Base-by-base conservation (phyloP, 2,888 invertebrate species). In the Pseudococcus jackbeardsleyi region DNA sequence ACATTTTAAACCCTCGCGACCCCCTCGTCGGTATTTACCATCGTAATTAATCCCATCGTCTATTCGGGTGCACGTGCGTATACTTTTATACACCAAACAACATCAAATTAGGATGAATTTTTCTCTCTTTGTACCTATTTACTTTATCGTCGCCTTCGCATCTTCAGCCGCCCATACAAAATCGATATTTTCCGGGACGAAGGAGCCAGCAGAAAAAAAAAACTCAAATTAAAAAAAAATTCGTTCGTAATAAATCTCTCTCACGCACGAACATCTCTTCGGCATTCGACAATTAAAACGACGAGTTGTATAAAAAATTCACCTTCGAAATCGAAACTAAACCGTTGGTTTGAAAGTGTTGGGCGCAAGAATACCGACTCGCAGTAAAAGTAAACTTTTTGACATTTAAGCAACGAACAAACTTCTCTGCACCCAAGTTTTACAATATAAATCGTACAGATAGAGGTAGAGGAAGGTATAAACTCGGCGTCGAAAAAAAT, bases 1-100 rank as follows among this genome's bases (percentile, higher is more conserved):
- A 86, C 86, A 86, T 86, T 86, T 72, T 72, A 86, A 82, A 85
- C 68, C 42, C 64, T 64, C 64, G 19, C n/a, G 0, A 19, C 17
- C 59, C 59, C n/a, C 59, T n/a, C 64, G 22, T 46, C 22, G 19
- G 1, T 26, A 9, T 82, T 33, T 82, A 46, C 79, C 46, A 46
- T 82, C 79, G 12, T 82, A 82, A 82, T 82, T 82, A 82, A 82
- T 82, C 79, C 79, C 19, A 42, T 46, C 42, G 79, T 82, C 46
- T 82, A 9, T 42, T 46, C 46, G 33, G 79, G 6, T 82, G 79
- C 79, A 15, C 72, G 33, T 46, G 19, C 42, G 46, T n/a, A n/a
- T 59, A 22, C 9, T 19, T 64, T 22, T 64, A 7, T 64, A 82
- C 11, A n/a, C n/a, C n/a, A n/a, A 19, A 82, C 46, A 82, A 42